Evolutionary conservation across 2,888 invertebrate species (phyloP), one percentile per base, ranked within the genome.

Genomic region (Polydrusus tereticollis): DNA sequence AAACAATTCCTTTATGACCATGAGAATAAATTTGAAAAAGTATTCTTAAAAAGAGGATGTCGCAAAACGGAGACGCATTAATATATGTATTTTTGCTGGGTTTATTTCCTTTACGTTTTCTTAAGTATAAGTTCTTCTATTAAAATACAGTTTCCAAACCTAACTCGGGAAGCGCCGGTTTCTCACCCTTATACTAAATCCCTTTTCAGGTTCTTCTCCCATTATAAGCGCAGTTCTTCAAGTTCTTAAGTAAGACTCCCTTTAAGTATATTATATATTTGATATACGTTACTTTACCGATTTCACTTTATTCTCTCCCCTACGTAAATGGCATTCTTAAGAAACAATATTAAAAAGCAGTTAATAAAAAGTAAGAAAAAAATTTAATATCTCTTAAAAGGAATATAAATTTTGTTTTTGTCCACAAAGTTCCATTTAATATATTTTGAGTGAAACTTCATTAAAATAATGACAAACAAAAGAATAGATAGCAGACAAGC

Each of bases 221-320:
- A 29, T 52, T 29, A 52, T 52, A 52, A 29, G 52, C 16, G 16
- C 26, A 52, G 26, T 52, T 52, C 52, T 26, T 23, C 5, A 26
- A 52, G 16, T 52, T 52, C 16, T 12, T 16, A 23, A 52, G 47
- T 47, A 52, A 26, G 3, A 52, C n/a, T 8, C 50, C n/a, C 52
- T 29, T 52, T 14, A 52, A 12, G 52, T 52, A 12, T 29, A 52
- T 52, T 52, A 52, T 52, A 29, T 8, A 16, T 52, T 52, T 52
- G 29, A 52, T 52, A 52, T 52, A 52, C 52, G 52, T 16, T 52
- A 26, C 52, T 52, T 20, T 50, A 50, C n/a, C 1, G 2, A n/a
- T n/a, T 50, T 52, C 52, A 16, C n/a, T n/a, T 50, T 50, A 52
- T 52, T 52, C 8, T 52, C 21, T 23, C 14, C 23, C 23, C 14